Evolutionary conservation across 2,113 vertebrate species (phyloP).

Genomic region (Pteropus alecto): DNA sequence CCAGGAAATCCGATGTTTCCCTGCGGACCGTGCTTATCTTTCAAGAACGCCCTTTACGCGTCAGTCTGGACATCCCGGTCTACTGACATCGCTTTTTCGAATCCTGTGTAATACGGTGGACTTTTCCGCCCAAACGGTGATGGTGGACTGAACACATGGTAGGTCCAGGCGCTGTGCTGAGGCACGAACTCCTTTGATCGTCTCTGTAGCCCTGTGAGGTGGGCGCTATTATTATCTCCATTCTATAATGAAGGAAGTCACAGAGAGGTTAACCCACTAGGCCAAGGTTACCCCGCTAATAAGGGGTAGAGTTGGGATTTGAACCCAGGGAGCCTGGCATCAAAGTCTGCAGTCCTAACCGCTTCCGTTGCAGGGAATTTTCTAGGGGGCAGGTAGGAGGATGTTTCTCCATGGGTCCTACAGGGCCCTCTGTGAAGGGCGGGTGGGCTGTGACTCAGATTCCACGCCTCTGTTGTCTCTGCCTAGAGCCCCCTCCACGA

Average conservation of each 20-base stretch:
- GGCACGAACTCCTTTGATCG: fast-evolving
- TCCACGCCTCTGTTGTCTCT: neutral
- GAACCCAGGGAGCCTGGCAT: neutral
- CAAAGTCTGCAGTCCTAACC: neutral
- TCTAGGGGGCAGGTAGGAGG: neutral
- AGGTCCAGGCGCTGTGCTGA: neutral
- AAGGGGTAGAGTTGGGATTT: neutral
- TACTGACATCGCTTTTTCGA: neutral
- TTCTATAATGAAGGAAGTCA: neutral
- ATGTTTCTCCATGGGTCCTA: fast-evolving
- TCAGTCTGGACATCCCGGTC: slow-evolving; percentile 45
- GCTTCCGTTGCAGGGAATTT: no score
- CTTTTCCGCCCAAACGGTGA: neutral
- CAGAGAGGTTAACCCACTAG: neutral
- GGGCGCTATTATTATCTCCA: no score
- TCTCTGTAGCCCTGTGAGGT: neutral
- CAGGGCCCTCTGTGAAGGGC: neutral
- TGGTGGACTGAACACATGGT: fast-evolving
- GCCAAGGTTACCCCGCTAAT: neutral
- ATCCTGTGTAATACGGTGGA: neutral
- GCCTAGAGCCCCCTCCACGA: no score
- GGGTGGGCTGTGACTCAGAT: neutral
- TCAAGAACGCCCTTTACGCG: slow-evolving; percentile 40
- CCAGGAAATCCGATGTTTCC: slow-evolving; percentile 72
- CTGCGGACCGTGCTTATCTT: slow-evolving; percentile 60